Base-by-base conservation (phyloP, 2,888 invertebrate genomes). In the Phrixothrix hirtus region DNA sequence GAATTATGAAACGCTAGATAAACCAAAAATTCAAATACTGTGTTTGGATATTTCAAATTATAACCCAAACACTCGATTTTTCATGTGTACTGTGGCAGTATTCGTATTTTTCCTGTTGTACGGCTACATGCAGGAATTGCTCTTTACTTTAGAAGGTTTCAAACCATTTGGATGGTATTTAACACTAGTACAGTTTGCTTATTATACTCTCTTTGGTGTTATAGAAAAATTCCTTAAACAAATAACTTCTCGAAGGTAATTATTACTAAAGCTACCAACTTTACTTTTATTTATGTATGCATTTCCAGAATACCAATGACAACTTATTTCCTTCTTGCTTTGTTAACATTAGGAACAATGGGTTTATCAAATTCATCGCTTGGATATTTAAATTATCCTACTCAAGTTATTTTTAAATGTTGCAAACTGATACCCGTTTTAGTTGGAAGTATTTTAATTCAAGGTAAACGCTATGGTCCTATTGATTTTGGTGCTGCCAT, bases 391-490 rank as follows among this genome's bases (percentile, higher is more conserved):
- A 98, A 97, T 75, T 98, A 96, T 75, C 96, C 97, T 0, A 97
- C 96, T 0, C 95, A 95, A 79, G 87, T 97, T 30, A 96, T 97
- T 66, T 98, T 98, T 73, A 97, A 97, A 75, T 95, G 95, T 73
- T 98, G 97, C 75, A 98, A 98, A 74, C 80, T 97, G 0, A 93
- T 97, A 64, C 97, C 97, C 0, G 97, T 97, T 0, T 83, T 98
- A 72, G 84, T 95, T 55, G 97, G 97, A 13, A 93, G 95, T 61
- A 91, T 96, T 60, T 70, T 97, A 37, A 95, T 97, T 67, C 88
- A 96, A 77, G 87, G 89, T 47, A 95, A 95, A 77, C 83, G 83
- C 61, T 95, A 95, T 74, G 88, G 88, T 1, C 79, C 85, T 11
- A 70, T 94, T 55, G 95, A 96, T 74, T 89, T 95, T 73, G 63